A percentile compares a stretch with the other conserved stretches of the same genome.
phyloP scores from a whole-genome alignment of 2,888 invertebrate genomes.

The Orgyia antiqua region DNA sequence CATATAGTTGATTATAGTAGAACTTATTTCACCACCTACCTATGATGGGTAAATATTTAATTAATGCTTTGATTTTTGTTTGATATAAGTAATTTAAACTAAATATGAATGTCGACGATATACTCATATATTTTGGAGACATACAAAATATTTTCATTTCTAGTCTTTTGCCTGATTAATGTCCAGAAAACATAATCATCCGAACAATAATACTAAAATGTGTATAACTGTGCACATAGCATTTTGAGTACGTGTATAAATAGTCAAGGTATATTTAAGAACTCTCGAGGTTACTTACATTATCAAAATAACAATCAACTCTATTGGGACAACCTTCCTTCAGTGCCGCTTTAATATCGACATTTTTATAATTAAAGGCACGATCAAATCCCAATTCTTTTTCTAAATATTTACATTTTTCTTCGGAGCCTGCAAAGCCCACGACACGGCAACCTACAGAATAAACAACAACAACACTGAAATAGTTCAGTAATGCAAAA shows the following conservation, averaged over 20 bases:
- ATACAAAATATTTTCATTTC: no score
- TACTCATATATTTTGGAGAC: no score
- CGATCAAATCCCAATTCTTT: conserved; percentile 83
- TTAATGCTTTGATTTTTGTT: neutral
- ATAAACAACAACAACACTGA: neutral
- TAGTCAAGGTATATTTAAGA: no score
- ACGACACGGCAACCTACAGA: conserved; percentile 56
- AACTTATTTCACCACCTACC: conserved; percentile 85
- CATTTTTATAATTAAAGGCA: conserved; percentile 86
- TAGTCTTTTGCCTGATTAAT: no score
- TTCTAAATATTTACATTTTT: conserved; percentile 83
- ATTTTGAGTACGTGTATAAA: no score
- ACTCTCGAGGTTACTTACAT: conserved; percentile 76
- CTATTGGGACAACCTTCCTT: conserved; percentile 82
- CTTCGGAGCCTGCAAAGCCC: conserved; percentile 84
- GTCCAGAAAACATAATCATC: no score
- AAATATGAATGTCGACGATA: no score
- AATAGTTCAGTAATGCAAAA: no score
- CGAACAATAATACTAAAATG: no score
- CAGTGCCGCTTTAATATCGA: conserved; percentile 74
- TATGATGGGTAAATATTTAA: conserved; percentile 32
- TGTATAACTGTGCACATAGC: no score
- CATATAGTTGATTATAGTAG: conserved; percentile 81
- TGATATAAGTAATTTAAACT: no score
- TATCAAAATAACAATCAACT: conserved; percentile 88